phyloP scores from a whole-genome alignment of 2,888 invertebrate genomes.

The Notodonta dromedarius region DNA sequence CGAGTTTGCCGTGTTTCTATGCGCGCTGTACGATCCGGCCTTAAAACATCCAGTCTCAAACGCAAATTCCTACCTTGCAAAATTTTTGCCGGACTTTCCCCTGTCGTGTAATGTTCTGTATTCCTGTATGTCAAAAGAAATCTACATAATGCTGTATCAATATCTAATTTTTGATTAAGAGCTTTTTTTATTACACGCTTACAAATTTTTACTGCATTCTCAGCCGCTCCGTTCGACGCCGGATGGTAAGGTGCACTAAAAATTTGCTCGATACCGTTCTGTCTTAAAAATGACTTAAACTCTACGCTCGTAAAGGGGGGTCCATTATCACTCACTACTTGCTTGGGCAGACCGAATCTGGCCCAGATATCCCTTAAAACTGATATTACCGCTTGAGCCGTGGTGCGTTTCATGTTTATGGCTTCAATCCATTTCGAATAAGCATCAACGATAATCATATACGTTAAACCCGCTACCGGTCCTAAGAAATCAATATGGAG shows the following conservation, averaged over 20 bases:
- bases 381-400: not conserved
- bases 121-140: constrained; percentile 26
- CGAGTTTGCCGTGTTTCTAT: not conserved
- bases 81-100: constrained; percentile 22
- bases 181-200: not conserved
- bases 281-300: not conserved
- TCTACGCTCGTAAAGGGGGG: not conserved
- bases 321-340: not conserved
- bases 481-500: constrained; percentile 9
- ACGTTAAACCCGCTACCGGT: not conserved
- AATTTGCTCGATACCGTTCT: constrained; percentile 3
- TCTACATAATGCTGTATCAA: constrained; percentile 12
- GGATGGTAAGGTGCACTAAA: constrained; percentile 17
- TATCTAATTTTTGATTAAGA: not conserved
- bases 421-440: constrained; percentile 8
- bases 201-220: not conserved
- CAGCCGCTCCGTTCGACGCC: constrained; percentile 32
- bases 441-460: constrained; percentile 6
- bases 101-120: constrained; percentile 21
- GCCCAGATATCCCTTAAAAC: not conserved
- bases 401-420: not conserved
- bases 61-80: constrained; percentile 10
- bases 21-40: not conserved
- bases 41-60: not conserved
- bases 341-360: constrained; percentile 1